Base-by-base conservation (phyloP, 2,888 invertebrate species). In the Leptogaster cylindrica region DNA sequence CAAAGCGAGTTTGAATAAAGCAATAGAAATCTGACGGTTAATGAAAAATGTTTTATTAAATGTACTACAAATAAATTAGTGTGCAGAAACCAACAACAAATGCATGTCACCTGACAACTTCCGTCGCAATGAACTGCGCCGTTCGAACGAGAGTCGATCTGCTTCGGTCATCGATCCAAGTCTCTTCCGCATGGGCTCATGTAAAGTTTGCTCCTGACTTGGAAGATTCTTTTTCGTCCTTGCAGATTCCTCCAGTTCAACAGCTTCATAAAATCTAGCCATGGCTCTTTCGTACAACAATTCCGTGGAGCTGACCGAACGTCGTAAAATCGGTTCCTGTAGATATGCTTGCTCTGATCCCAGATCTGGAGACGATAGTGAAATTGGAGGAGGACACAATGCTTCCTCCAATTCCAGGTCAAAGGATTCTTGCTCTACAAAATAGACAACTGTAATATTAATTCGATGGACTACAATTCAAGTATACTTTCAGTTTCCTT, bases 271-370 rank as follows among this genome's bases (percentile, higher is more conserved):
- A 77, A 93, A 89, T 36, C 92, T 84, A 6, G 89, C 89, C 89
- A 93, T 91, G 8, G 91, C 90, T 46, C 88, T 85, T 77, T 92
- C 92, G 77, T 92, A 92, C 0, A 93, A 83, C 3, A 93, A 83
- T 77, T 93, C 93, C 0, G 91, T 89, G 2, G 92, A 92, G 76
- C 93, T 93, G 23, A 90, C 89, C 0, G 91, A 89, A 73, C 88
- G 85, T 25, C 90, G 85, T 31, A 92, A 79, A 1, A 82, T 80
- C 63, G 84, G 82, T 50, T 86, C 82, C 58, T 80, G 74, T 66
- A 77, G 76, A 20, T 83, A 82, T 18, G 86, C 84, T 48, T 87
- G 84, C 73, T 88, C 85, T 52, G 84, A 83, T 74, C 88, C 88
- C 68, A 93, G 80, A 77, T 93, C 92, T 0, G 93, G 93, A 8